Evolutionary conservation across 1,140 invertebrate species (phyloP).

Genomic region (Caenorhabditis briggsae): DNA sequence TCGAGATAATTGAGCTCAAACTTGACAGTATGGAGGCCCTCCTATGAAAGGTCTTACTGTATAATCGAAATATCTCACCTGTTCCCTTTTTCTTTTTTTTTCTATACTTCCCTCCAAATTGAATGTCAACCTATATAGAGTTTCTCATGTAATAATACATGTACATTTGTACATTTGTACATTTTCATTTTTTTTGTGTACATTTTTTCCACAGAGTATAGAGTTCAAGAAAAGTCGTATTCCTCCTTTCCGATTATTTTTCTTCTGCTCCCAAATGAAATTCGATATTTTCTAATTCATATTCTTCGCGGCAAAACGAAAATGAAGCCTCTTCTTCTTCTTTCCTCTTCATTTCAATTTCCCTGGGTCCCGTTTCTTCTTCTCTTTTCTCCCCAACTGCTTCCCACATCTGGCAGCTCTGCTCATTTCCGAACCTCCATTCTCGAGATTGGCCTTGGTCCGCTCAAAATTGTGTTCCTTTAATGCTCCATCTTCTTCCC

Average conservation of each 20-base stretch:
- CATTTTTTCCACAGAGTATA: not conserved
- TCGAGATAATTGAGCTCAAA: no score
- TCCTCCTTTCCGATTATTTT: not conserved
- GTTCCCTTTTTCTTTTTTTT: no score
- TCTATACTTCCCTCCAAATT: no score
- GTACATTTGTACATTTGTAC: no score
- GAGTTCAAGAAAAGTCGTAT: slow-evolving; percentile 3
- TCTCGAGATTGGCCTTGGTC: slow-evolving; percentile 23
- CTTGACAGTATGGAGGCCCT: no score
- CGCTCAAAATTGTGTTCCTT: slow-evolving; percentile 37
- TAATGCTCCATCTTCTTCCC: not conserved
- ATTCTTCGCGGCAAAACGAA: slow-evolving; percentile 42
- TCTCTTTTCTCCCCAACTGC: not conserved
- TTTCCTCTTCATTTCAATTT: slow-evolving; percentile 52
- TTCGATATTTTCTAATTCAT: slow-evolving; percentile 55
- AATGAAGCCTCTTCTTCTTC: slow-evolving; percentile 46
- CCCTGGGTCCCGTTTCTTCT: not conserved
- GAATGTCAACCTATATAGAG: no score
- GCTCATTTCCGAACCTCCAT: slow-evolving; percentile 49
- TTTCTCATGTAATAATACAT: not conserved
- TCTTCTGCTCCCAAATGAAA: slow-evolving; percentile 2
- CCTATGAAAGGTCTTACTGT: no score
- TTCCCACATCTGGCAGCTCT: slow-evolving; percentile 53
- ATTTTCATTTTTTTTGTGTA: no score
- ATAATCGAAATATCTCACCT: no score